Percentiles rank a stretch among this genome's conserved stretches.
Evolutionary conservation across 2,797 vertebrate genomes (phyloP).

Genomic region (Acanthornis magna): DNA sequence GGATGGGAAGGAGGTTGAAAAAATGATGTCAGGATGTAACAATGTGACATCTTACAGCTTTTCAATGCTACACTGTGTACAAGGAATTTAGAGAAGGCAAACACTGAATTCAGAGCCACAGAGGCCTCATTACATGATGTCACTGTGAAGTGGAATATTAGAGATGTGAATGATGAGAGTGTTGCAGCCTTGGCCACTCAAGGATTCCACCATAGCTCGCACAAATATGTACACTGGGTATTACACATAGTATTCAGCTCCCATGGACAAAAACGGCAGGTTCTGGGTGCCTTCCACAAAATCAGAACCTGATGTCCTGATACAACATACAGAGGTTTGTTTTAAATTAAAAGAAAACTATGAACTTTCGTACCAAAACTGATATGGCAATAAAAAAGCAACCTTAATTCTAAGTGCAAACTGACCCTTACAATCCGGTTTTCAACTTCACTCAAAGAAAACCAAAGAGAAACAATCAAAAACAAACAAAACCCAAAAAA

Average conservation of each 20-base stretch:
- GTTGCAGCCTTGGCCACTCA: neutral
- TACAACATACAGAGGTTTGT: neutral
- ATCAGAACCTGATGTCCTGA: neutral
- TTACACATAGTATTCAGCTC: neutral
- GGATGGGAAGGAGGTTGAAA: neutral
- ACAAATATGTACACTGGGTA: neutral
- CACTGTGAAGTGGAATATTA: neutral
- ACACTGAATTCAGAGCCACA: neutral
- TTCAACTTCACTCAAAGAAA: neutral
- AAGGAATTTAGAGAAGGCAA: neutral
- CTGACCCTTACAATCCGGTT: neutral
- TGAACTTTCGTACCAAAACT: neutral
- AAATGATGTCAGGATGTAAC: neutral
- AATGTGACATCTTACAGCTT: neutral
- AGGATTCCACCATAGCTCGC: neutral
- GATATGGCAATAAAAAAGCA: neutral
- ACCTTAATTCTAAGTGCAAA: neutral
- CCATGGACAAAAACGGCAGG: neutral
- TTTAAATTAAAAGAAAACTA: neutral
- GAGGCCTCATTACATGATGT: neutral
- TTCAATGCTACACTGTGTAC: fast-evolving
- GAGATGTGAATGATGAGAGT: neutral
- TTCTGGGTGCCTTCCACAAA: neutral
- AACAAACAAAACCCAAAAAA: too few relatives aligned
- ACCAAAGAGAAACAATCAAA: neutral